Percentiles rank a stretch among this genome's conserved stretches.
Conservation (phyloP, 2,888 invertebrate genomes). For the Rhagonycha lutea region DNA sequence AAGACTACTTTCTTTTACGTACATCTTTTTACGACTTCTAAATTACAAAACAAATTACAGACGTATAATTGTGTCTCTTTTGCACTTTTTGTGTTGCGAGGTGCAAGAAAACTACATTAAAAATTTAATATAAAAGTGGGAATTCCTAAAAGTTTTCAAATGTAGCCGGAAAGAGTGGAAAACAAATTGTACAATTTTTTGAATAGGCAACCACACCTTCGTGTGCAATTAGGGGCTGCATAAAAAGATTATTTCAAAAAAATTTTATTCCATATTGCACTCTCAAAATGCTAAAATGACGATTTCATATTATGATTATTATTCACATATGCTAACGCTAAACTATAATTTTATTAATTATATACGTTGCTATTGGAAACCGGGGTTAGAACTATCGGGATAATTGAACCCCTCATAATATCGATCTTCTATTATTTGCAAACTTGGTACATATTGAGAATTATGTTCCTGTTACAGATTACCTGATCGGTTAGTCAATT, state of each 20-base stretch:
- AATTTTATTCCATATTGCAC: not conserved
- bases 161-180: not conserved
- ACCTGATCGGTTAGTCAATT: not conserved
- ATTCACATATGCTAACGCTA: not conserved
- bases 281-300: not conserved
- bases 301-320: not conserved
- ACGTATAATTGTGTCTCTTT: not conserved
- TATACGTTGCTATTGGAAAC: not conserved
- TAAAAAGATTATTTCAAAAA: not conserved
- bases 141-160: not conserved
- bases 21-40: slow-evolving; percentile 6
- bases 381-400: not conserved
- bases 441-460: not conserved
- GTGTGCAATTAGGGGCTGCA: not conserved
- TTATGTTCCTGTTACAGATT: not conserved
- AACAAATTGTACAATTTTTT: not conserved
- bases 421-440: not conserved
- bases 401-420: not conserved
- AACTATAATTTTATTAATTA: not conserved
- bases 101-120: not conserved
- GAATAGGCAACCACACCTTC: not conserved
- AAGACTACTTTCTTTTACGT: slow-evolving; percentile 23
- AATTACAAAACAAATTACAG: slow-evolving; percentile 1
- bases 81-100: not conserved
- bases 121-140: not conserved